Base-by-base conservation (phyloP, 2,888 invertebrate species). In the Coelogynopora nodosa region DNA sequence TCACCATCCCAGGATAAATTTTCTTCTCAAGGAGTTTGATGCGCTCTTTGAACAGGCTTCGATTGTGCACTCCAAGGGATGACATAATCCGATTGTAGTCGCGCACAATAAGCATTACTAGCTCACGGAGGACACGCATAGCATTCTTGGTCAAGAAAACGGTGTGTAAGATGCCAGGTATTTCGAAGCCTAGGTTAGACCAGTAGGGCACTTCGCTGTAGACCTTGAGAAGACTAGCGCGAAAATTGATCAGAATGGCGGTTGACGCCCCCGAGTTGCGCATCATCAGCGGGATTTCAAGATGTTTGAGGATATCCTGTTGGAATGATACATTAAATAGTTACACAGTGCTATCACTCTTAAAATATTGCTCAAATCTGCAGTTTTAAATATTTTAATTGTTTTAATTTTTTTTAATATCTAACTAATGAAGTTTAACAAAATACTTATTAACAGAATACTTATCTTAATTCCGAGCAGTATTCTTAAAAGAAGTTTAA, bases 121-220 rank as follows among this genome's bases (percentile, higher is more conserved):
- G 90, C 89, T 92, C 92, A 74, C 91, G 86, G n/a, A 90, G 89
- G 13, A 89, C 89, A 67, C 91, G 88, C 27, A 92, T 89, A 81
- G 92, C 92, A 85, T 91, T 91, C 31, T 90, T 88, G 87, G 90
- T 90, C 82, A 90, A 89, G 90, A 94, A 94, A 0, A 95, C 93
- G 89, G 94, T 93, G 87, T 93, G 94, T 0, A 95, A 93, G 87
- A 94, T 93, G 0, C 93, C 91, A 0, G 96, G 95, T 87, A 95
- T 93, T 88, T 94, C 94, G 90, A 94, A 94, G 2, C 93, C 93
- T 29, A 96, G 90, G 84, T 94, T 93, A 89, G 94, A 94, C 94
- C 96, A 96, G 90, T 94, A 94, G 87, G 93, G 92, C 0, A 94
- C 94, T 91, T 96, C 95, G 88, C 93, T 93, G 90, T 94, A 95